Percentiles rank a stretch among this genome's conserved stretches.
These are phyloP conservation scores for Amyelois transitella DNA, from an alignment of 1,140 invertebrate genomes.

Conservation along the genomic window DNA sequence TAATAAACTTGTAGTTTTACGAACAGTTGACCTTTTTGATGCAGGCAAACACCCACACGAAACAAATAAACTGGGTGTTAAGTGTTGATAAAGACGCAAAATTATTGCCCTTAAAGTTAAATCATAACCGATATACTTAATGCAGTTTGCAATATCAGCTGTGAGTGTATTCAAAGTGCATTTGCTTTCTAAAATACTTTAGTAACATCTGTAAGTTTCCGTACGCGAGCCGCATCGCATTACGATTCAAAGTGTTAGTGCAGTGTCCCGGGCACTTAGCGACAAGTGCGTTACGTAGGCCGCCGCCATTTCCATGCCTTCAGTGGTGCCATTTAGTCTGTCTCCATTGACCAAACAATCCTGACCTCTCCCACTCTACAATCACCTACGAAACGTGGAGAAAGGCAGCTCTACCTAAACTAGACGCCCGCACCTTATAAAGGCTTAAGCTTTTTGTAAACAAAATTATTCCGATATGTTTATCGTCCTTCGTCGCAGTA, in stretches of 20 bases:
- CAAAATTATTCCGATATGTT: conserved; percentile 8
- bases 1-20: too few relatives aligned
- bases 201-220: background rate
- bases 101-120: too few relatives aligned
- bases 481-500: background rate
- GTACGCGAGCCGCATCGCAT: background rate
- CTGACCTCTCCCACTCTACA: background rate
- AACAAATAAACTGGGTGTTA: too few relatives aligned
- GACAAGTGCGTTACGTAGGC: conserved; percentile 1
- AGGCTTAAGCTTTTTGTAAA: conserved; percentile 8
- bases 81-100: too few relatives aligned
- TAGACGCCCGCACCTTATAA: conserved; percentile 1
- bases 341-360: background rate
- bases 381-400: background rate
- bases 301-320: background rate
- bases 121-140: background rate
- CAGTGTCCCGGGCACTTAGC: background rate
- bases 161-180: background rate
- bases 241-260: background rate
- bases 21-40: too few relatives aligned
- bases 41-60: too few relatives aligned
- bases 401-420: conserved; percentile 6
- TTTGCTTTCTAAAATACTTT: background rate
- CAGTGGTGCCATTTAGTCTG: conserved; percentile 12
- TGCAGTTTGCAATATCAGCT: background rate